A percentile compares a stretch with the other conserved stretches of the same genome.
Evolutionary conservation across 2,113 vertebrate genomes (phyloP).

Genomic region (Lepus timidus): DNA sequence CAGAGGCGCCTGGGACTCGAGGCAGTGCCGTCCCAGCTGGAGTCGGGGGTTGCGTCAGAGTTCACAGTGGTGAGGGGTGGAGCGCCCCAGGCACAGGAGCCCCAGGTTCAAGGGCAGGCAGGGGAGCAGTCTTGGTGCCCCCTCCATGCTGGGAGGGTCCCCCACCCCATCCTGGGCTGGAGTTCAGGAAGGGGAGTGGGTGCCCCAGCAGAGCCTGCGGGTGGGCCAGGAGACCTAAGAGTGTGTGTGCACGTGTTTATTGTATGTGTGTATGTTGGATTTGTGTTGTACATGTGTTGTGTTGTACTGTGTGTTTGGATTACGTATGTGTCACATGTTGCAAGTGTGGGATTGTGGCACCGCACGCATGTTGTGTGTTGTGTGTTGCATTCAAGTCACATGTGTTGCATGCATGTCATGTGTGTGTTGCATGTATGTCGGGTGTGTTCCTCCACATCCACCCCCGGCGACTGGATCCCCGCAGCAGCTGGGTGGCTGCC

Average conservation of each 20-base stretch:
- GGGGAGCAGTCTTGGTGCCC: background rate
- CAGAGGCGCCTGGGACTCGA: background rate
- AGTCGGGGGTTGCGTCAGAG: background rate
- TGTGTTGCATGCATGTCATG: too few relatives aligned
- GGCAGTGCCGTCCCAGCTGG: too few relatives aligned
- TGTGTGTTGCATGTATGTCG: too few relatives aligned
- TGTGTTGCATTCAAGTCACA: too few relatives aligned
- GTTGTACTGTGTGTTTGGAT: too few relatives aligned
- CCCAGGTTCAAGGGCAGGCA: background rate
- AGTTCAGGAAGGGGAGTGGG: background rate
- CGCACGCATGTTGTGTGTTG: too few relatives aligned
- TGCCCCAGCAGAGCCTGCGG: background rate
- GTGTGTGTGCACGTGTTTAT: background rate
- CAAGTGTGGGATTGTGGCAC: too few relatives aligned
- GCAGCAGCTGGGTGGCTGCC: background rate
- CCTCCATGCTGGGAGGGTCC: background rate
- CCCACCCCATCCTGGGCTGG: background rate
- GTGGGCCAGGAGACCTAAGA: background rate
- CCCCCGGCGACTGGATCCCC: background rate
- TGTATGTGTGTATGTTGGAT: too few relatives aligned
- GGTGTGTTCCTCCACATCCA: background rate
- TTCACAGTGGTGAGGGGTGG: accelerated
- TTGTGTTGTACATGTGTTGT: too few relatives aligned
- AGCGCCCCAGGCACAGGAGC: background rate
- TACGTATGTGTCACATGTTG: too few relatives aligned